Evolutionary conservation across 1,140 invertebrate species (phyloP).

Genomic region (Pogonomyrmex californicus): DNA sequence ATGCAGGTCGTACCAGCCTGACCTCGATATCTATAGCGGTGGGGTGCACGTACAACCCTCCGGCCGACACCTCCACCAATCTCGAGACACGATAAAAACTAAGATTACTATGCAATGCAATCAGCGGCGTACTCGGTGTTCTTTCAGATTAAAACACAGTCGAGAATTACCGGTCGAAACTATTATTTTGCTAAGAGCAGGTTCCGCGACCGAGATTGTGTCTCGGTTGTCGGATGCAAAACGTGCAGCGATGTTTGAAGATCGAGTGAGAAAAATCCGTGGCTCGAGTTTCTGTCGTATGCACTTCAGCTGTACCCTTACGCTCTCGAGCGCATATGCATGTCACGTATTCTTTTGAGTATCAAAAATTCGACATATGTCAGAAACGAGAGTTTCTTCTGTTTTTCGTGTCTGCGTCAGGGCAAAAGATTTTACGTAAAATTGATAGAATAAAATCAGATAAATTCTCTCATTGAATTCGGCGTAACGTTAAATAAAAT

Average conservation of each 20-base stretch:
- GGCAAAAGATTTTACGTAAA: neutral
- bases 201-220: conserved; percentile 64
- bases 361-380: conserved; percentile 3
- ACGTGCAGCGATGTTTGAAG: conserved; percentile 27
- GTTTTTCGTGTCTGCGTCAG: neutral
- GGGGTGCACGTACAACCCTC: neutral
- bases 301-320: neutral
- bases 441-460: neutral
- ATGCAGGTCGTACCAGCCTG: conserved; percentile 60
- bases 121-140: conserved; percentile 71
- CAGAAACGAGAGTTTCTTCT: conserved; percentile 1
- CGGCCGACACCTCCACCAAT: conserved; percentile 55
- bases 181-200: conserved; percentile 69
- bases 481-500: neutral
- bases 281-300: neutral
- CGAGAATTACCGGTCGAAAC: conserved; percentile 68
- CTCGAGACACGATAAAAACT: conserved; percentile 76
- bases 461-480: neutral
- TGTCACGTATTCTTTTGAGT: conserved; percentile 43
- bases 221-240: conserved; percentile 39
- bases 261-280: conserved; percentile 44
- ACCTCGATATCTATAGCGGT: conserved; percentile 72
- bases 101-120: conserved; percentile 80
- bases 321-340: conserved; percentile 31
- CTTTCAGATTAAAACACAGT: conserved; percentile 78